Percentiles rank a stretch among this genome's conserved stretches.
Evolutionary conservation across 2,113 vertebrate genomes (phyloP).

Genomic region (Actenoides lindsayi): DNA sequence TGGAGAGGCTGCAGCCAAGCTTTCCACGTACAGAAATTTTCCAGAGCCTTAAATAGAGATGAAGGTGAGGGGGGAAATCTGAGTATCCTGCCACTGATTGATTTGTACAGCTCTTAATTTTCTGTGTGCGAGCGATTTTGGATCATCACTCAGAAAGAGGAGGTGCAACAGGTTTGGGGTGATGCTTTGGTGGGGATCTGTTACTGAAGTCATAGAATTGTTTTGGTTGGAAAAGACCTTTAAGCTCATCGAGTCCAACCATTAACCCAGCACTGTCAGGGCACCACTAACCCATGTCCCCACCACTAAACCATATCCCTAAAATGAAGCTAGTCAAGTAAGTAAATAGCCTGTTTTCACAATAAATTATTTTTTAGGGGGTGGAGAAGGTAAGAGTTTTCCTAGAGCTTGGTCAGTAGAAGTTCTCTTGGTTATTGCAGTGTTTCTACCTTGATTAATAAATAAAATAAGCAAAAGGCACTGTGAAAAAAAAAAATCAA

Average conservation of each 20-base stretch:
- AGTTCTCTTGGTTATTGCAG: accelerated
- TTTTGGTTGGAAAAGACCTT: background rate
- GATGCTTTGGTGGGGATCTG: background rate
- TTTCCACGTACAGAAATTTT: background rate
- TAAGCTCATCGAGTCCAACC: background rate
- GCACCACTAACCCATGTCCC: background rate
- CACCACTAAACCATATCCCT: background rate
- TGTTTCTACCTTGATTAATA: background rate
- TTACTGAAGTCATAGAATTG: background rate
- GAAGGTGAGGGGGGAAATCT: background rate
- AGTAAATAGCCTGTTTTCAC: background rate
- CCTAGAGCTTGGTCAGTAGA: background rate
- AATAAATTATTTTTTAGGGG: accelerated
- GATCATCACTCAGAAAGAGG: background rate
- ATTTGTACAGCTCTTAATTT: background rate
- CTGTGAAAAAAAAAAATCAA: background rate
- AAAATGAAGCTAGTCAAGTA: background rate
- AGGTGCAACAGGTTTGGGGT: background rate
- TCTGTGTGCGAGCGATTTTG: accelerated
- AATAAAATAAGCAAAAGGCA: background rate
- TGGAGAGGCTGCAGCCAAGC: background rate
- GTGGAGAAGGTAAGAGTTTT: background rate
- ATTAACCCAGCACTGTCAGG: background rate
- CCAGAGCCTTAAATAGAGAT: background rate
- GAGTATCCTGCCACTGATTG: accelerated